These are phyloP conservation scores for Aproaerema taeniolella DNA, from an alignment of 2,888 invertebrate species.

Conservation along the genomic window DNA sequence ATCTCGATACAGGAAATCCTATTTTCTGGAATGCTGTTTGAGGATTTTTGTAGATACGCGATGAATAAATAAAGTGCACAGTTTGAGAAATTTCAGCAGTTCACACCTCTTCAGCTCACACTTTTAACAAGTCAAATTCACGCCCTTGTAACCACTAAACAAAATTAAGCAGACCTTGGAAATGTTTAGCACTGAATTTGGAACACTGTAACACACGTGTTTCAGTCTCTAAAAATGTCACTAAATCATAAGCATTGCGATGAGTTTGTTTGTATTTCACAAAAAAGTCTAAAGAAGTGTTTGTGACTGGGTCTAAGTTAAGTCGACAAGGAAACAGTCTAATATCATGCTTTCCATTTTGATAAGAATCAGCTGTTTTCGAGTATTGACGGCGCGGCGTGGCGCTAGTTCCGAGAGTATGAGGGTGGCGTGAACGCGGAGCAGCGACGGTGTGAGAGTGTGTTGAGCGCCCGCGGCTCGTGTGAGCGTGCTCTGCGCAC, in stretches of 20 bases:
- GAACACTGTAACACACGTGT: conserved; percentile 45
- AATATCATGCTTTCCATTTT: conserved; percentile 54
- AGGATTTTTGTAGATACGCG: conserved; percentile 3
- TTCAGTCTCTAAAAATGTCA: conserved; percentile 28
- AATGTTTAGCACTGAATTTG: conserved; percentile 64
- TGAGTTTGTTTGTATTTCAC: conserved; percentile 8
- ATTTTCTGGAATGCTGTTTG: neutral
- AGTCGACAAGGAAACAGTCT: conserved; percentile 40
- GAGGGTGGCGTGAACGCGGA: conserved; percentile 9
- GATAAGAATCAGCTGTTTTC: conserved; percentile 17
- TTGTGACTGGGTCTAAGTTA: conserved; percentile 28
- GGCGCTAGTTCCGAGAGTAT: conserved; percentile 26
- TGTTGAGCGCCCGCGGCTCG: conserved; percentile 52
- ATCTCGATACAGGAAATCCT: conserved; percentile 7
- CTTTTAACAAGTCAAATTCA: conserved; percentile 58
- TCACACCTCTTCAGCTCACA: conserved; percentile 63
- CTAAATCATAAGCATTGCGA: conserved; percentile 17
- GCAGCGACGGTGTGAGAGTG: conserved; percentile 27
- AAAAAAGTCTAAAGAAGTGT: neutral
- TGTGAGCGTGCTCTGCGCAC: conserved; percentile 70
- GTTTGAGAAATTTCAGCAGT: conserved; percentile 37
- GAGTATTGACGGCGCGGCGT: conserved; percentile 25
- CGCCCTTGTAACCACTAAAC: conserved; percentile 65
- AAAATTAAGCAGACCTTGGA: conserved; percentile 58
- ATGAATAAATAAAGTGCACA: conserved; percentile 28